Conservation (phyloP, 2,113 vertebrate genomes). For the Dasyurus viverrinus region DNA sequence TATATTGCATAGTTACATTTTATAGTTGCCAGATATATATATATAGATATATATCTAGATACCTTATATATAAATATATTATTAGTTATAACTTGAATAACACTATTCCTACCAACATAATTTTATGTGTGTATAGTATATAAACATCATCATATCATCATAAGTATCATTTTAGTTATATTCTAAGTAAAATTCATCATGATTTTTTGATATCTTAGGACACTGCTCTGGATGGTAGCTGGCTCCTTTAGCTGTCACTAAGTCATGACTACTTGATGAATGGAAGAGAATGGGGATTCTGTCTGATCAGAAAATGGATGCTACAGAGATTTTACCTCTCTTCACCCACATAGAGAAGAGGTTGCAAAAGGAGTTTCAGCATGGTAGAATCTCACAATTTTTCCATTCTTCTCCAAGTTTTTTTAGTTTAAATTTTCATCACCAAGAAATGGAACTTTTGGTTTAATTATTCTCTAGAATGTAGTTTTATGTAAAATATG, state of each 20-base stretch:
- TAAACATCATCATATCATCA: too few relatives aligned
- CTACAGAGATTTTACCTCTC: background rate
- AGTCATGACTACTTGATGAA: background rate
- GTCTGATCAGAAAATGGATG: background rate
- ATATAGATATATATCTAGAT: background rate
- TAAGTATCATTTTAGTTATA: background rate
- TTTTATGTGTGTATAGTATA: background rate
- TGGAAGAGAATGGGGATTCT: background rate
- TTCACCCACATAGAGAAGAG: background rate
- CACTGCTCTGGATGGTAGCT: background rate
- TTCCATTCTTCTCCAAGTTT: background rate
- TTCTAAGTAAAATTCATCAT: background rate
- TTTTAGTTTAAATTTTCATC: background rate
- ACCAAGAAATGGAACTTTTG: background rate
- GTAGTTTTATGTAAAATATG: background rate
- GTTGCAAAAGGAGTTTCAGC: background rate
- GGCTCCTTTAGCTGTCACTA: background rate
- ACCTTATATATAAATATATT: background rate
- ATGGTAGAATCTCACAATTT: background rate
- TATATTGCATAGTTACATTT: too few relatives aligned
- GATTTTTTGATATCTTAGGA: background rate
- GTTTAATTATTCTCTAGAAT: background rate
- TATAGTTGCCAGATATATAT: too few relatives aligned
- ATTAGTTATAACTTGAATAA: constrained; percentile 3
- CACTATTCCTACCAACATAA: background rate